phyloP scores from a whole-genome alignment of 1,140 invertebrate genomes.

The Goniozus legneri region DNA sequence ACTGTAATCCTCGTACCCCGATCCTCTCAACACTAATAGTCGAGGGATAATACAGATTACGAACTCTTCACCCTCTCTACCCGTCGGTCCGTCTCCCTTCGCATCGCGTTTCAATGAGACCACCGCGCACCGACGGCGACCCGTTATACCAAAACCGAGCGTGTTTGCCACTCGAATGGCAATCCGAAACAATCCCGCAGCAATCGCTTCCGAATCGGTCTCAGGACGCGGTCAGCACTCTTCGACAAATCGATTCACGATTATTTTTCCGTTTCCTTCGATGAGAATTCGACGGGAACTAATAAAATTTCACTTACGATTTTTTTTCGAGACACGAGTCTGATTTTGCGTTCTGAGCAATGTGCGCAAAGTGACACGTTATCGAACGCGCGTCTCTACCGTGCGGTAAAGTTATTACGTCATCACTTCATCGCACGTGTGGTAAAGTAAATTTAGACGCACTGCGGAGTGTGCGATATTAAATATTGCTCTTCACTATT shows the following conservation, averaged over 20 bases:
- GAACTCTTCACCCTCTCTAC: constrained; percentile 20
- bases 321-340: not conserved
- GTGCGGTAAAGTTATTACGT: too few relatives aligned
- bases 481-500: too few relatives aligned
- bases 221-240: constrained; percentile 41
- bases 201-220: constrained; percentile 34
- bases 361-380: not conserved
- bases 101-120: not conserved
- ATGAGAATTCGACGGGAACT: constrained; percentile 2
- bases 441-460: constrained; percentile 13
- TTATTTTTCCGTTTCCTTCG: constrained; percentile 19
- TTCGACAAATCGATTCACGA: constrained; percentile 29
- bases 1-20: constrained; percentile 42
- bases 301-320: constrained; percentile 1
- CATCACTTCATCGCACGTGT: not conserved
- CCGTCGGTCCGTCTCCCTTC: constrained; percentile 9
- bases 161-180: constrained; percentile 43
- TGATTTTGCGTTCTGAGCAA: not conserved
- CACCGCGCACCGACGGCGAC: constrained; percentile 11
- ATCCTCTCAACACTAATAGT: constrained; percentile 49
- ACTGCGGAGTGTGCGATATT: too few relatives aligned
- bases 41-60: constrained; percentile 49
- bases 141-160: constrained; percentile 30
- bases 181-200: constrained; percentile 46
- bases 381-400: not conserved